Conservation (phyloP, 2,888 invertebrate genomes). For the Lathronympha strigana region DNA sequence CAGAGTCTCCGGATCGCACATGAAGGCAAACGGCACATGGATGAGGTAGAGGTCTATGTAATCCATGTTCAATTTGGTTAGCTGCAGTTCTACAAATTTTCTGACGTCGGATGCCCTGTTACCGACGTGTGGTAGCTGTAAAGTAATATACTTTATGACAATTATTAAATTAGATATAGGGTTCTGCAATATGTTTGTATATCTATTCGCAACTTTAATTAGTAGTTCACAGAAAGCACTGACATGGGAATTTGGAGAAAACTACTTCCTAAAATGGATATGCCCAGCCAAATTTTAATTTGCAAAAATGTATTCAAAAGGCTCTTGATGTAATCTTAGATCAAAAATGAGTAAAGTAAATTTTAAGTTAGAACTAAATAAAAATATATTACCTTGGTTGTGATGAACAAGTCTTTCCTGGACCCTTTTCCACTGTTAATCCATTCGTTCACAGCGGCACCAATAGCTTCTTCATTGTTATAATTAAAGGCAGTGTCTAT, state of each 20-base stretch:
- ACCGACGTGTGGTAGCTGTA: conserved; percentile 87
- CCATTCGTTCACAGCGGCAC: conserved; percentile 87
- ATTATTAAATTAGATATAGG: neutral
- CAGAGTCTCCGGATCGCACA: conserved; percentile 79
- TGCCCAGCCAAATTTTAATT: too few species aligned
- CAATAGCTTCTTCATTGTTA: conserved; percentile 90
- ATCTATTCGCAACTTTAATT: too few species aligned
- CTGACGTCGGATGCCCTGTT: conserved; percentile 87
- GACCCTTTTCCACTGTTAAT: conserved; percentile 85
- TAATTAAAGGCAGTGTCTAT: conserved; percentile 93
- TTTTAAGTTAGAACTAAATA: neutral
- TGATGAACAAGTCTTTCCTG: conserved; percentile 90
- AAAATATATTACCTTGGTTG: conserved; percentile 87
- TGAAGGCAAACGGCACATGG: conserved; percentile 89
- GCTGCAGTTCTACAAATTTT: conserved; percentile 86
- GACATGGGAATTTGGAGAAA: too few species aligned
- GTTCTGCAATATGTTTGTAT: too few species aligned
- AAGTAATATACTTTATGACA: conserved; percentile 40
- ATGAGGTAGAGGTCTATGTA: conserved; percentile 92
- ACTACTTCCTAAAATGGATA: too few species aligned
- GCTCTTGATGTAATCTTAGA: too few species aligned
- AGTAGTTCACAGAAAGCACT: too few species aligned
- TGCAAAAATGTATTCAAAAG: too few species aligned
- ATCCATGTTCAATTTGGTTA: conserved; percentile 85
- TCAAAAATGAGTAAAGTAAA: too few species aligned